Evolutionary conservation across 2,888 invertebrate species (phyloP).

Genomic region (Urechis unicinctus): DNA sequence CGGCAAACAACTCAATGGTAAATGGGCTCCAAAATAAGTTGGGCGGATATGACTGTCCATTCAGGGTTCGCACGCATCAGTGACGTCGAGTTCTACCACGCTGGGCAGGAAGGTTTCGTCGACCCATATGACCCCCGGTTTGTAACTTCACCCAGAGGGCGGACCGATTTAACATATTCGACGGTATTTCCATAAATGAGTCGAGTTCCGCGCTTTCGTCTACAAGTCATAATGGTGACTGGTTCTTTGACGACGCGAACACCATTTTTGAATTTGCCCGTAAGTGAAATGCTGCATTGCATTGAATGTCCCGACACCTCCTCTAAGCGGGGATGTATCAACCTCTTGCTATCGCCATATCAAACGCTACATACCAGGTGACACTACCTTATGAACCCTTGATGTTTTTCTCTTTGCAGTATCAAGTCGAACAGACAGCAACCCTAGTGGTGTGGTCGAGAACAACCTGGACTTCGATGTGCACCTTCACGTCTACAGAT

Average conservation of each 20-base stretch:
- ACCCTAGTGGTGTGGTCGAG: background rate
- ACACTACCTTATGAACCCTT: background rate
- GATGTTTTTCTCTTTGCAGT: background rate
- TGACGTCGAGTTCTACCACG: constrained; percentile 20
- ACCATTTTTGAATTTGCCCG: constrained; percentile 15
- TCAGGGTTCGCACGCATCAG: constrained; percentile 21
- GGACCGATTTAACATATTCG: constrained; percentile 32
- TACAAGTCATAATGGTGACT: constrained; percentile 27
- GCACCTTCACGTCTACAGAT: constrained; percentile 22
- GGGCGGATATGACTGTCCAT: too few species aligned
- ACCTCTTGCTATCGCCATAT: too few species aligned
- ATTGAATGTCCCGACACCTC: too few species aligned
- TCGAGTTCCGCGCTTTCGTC: constrained; percentile 21
- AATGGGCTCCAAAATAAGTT: too few species aligned
- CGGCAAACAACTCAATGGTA: too few species aligned
- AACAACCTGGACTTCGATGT: constrained; percentile 5
- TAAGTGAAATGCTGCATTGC: constrained; percentile 5
- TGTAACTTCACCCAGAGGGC: constrained; percentile 28
- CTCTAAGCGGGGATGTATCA: too few species aligned
- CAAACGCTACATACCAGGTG: too few species aligned
- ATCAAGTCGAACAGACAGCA: background rate
- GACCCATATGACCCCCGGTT: constrained; percentile 31
- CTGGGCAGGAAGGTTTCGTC: constrained; percentile 26
- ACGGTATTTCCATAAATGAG: constrained; percentile 13
- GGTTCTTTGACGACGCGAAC: constrained; percentile 24